Base-by-base conservation (phyloP, 1,140 invertebrate species). In the Steinernema khuongi region DNA sequence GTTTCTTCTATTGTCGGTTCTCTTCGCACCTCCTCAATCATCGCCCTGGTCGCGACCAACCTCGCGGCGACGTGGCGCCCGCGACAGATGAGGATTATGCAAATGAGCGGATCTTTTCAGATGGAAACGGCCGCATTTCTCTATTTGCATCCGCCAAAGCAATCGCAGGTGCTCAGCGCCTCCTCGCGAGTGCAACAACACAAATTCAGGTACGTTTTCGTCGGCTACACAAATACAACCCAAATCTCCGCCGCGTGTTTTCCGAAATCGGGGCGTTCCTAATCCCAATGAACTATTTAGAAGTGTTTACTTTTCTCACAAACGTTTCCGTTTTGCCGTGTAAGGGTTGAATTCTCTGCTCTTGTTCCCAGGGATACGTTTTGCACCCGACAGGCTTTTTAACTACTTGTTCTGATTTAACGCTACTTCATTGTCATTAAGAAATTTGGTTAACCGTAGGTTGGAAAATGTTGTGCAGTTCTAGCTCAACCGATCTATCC, bases 71-170 rank as follows among this genome's bases (percentile, higher is more conserved):
- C 11, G 22, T 7, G 7, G 11, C 19, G 2, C 50, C 50, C 11
- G 4, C 50, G 50, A 60, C 50, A 60, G 50, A 60, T 60, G 50
- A 60, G 19, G 50, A 60, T 60, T 60, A 60, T 60, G 50, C 50
- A 60, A 60, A 60, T 60, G 50, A 60, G 50, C 7, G 50, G 19
- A 60, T 60, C 50, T 60, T 60, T 60, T 60, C 50, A 60, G 50
- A 60, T 60, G 50, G 50, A 60, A 22, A 60, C 50, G 14, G 50
- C 50, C 22, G 11, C 50, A 60, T 60, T 60, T 22, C 50, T 60
- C 22, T 60, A 60, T 60, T 60, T 60, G 50, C 50, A 60, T 60
- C 50, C 50, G 50, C 50, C 22, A 26, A 7, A 60, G 19, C 50
- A 60, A 22, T 4, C 50, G 26, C 50, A 60, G 50, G 50, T 60